Evolutionary conservation across 2,888 invertebrate genomes (phyloP), one percentile per base, ranked within the genome.

Genomic region (Cheilosia grossa): DNA sequence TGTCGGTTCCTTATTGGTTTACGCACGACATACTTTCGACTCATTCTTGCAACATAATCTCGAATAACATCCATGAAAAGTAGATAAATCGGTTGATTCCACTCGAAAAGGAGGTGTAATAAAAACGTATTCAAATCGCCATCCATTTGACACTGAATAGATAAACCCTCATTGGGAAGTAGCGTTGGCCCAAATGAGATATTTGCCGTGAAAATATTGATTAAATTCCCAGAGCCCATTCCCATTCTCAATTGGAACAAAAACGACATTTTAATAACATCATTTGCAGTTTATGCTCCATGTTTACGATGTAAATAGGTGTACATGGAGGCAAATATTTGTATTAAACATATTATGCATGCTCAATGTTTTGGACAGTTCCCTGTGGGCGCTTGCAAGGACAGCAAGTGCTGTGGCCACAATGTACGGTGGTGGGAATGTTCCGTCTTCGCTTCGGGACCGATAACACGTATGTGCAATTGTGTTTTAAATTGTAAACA

Each of bases 401-500:
- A 69, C 69, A 27, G 27, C 27, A 1, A 27, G 30, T 58, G 56
- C 42, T 27, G 10, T 42, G 7, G 30, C 49, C 33, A 19, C 47
- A 9, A 37, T 37, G 4, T 37, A 0, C 13, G 37, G 13, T 13
- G 24, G 59, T n/a, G 24, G 40, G 19, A 37, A 56, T 44, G 44
- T 24, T 30, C 9, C 44, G 9, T 19, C 37, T 24, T 27, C 15
- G n/a, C 54, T 44, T 33, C 63, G 63, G 42, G 75, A 51, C 44
- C 24, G 63, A 69, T 81, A 42, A 70, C 64, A 75, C 51, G 58
- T 74, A 51, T 51, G 56, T 69, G 27, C n/a, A 37, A 4, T 51
- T 69, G 24, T 59, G 37, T 47, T 59, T 82, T 59, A 77, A 82
- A 66, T 61, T 82, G 72, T 77, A 67, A 82, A 78, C 82, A 82